phyloP scores from a whole-genome alignment of 2,113 vertebrate species.

The Onychostruthus taczanowskii region DNA sequence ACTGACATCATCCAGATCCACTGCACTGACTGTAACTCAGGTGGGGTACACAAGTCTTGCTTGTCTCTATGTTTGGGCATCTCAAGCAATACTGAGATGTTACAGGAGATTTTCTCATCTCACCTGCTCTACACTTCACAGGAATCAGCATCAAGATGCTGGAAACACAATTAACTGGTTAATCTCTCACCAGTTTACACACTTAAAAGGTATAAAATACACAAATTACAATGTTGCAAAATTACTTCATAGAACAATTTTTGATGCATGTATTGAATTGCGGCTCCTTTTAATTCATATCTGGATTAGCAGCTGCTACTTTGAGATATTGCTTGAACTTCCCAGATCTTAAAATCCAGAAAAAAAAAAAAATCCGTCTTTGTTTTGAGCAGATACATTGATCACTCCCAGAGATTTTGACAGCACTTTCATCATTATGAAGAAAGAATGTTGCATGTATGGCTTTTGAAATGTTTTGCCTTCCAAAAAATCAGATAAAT shows the following conservation, averaged over 20 bases:
- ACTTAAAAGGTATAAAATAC: background rate
- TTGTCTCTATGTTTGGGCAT: background rate
- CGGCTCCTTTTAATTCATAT: background rate
- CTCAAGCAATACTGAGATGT: background rate
- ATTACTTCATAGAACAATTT: background rate
- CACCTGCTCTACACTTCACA: background rate
- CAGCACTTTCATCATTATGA: background rate
- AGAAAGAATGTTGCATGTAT: background rate
- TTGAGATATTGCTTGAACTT: background rate
- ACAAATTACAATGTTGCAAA: background rate
- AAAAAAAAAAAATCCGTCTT: background rate
- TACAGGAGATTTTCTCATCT: background rate
- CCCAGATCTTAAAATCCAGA: background rate
- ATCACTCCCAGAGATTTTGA: background rate
- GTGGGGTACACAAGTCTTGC: background rate
- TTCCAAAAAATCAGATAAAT: background rate
- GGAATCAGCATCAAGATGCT: background rate
- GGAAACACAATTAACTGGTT: background rate
- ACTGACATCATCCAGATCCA: accelerated
- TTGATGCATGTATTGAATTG: background rate
- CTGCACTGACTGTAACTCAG: background rate
- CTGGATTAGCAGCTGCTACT: background rate
- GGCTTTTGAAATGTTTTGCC: background rate
- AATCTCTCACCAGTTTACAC: background rate
- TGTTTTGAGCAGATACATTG: background rate